These are phyloP conservation scores for Channa striata DNA, from an alignment of 2,797 vertebrate species.

Conservation along the genomic window DNA sequence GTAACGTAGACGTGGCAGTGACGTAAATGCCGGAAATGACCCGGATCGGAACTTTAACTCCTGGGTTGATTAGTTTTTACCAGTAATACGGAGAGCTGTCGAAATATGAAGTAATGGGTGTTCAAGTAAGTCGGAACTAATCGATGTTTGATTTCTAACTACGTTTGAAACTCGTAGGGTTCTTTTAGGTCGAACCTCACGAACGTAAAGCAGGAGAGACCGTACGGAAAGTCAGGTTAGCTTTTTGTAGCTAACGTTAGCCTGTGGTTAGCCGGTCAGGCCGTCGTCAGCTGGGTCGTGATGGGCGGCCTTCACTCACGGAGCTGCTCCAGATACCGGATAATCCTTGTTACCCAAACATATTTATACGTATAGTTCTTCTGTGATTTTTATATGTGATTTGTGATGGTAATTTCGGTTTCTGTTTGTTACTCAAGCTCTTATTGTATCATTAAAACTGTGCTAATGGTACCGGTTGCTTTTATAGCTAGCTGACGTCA, in stretches of 20 bases:
- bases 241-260: constrained; percentile 43
- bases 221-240: constrained; percentile 40
- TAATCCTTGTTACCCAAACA: constrained; percentile 21
- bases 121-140: constrained; percentile 54
- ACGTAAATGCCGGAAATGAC: constrained; percentile 85
- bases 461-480: constrained; percentile 12
- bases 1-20: constrained; percentile 88
- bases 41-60: constrained; percentile 83
- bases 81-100: constrained; percentile 50
- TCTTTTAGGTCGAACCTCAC: constrained; percentile 20
- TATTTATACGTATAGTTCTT: neutral
- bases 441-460: neutral
- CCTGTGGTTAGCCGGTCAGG: constrained; percentile 62
- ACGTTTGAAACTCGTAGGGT: fast-evolving
- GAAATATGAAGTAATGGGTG: constrained; percentile 52
- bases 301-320: constrained; percentile 48
- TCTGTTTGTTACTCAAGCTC: neutral
- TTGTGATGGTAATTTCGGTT: neutral
- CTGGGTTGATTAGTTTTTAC: constrained; percentile 53
- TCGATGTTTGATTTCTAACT: neutral
- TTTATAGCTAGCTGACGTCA: neutral
- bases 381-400: neutral
- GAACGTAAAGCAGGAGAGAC: neutral
- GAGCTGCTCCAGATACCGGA: neutral
- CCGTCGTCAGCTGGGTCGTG: constrained; percentile 76